Evolutionary conservation across 1,140 invertebrate species (phyloP).

Genomic region (Danaus melanippus): DNA sequence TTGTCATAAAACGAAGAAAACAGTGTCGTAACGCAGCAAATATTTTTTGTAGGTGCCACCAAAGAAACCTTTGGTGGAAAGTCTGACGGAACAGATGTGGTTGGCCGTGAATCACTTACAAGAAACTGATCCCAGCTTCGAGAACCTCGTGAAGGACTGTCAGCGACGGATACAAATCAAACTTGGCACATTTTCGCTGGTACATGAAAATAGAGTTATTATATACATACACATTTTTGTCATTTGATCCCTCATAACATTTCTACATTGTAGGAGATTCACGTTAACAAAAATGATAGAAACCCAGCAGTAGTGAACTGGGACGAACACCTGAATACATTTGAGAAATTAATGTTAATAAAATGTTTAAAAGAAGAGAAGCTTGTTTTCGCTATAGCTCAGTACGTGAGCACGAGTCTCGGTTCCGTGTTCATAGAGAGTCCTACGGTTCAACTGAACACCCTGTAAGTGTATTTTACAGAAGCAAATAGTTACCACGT

Average conservation of each 20-base stretch:
- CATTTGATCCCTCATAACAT: no score
- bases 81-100: conserved; percentile 77
- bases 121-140: conserved; percentile 71
- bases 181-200: conserved; percentile 75
- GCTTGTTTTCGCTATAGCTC: conserved; percentile 83
- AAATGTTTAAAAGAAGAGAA: conserved; percentile 87
- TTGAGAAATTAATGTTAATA: conserved; percentile 88
- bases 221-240: no score
- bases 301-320: conserved; percentile 63
- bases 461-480: conserved; percentile 74
- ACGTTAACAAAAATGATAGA: conserved; percentile 64
- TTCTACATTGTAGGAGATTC: conserved; percentile 65
- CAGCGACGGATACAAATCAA: conserved; percentile 72
- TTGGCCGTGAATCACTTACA: conserved; percentile 73
- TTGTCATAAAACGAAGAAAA: no score
- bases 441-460: conserved; percentile 76
- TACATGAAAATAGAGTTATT: conserved; percentile 29
- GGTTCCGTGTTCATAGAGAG: conserved; percentile 86
- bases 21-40: no score
- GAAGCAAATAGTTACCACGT: no score
- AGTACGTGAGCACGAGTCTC: conserved; percentile 83
- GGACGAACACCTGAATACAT: conserved; percentile 76
- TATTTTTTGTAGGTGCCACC: conserved; percentile 39
- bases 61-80: conserved; percentile 72
- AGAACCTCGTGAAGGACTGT: conserved; percentile 69